Evolutionary conservation across 2,797 vertebrate genomes (phyloP), one percentile per base, ranked within the genome.

Genomic region (Acrocephalus scirpaceus): DNA sequence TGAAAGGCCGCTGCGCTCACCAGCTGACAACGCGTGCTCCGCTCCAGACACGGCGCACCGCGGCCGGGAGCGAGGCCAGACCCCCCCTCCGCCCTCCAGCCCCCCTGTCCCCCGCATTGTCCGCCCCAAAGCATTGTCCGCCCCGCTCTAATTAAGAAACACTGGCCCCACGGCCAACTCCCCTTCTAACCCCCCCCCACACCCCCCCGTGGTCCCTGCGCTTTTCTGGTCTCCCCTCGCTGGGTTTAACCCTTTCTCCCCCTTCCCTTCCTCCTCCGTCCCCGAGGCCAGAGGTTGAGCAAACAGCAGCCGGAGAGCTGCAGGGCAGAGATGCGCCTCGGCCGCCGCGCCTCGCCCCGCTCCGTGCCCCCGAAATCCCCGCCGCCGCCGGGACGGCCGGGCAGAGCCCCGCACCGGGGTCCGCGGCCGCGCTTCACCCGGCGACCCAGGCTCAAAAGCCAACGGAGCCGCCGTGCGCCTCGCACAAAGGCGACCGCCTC

Each of bases 11-110:
- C 98, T 95, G 98, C 99, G 99, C 99, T 99, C 98, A 99, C 99
- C 99, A 99, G 99, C 99, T 99, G 99, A 99, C 99, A 98, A 98
- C 98, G 99, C 98, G 99, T 99, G 99, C 98, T 98, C 97, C 97
- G 97, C 97, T 98, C 98, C 98, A 98, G 98, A 98, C 98, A 98
- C 98, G 97, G 97, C 98, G 98, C 98, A 98, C 98, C 98, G 97
- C 97, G 96, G 98, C 98, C 98, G 91, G 96, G 97, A 97, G 97
- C 97, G 95, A 96, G 96, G 97, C 97, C 98, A 98, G 98, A 97
- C 96, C 50, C 85, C 82, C 36, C 51, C 47, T 96, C 38, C 57
- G 19, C 47, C 71, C 67, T 47, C 36, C 75, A 74, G 53, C 78
- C 98, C 70, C 78, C 51, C 80, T 15, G 18, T 22, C 32, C 86